Evolutionary conservation across 2,888 invertebrate species (phyloP), one percentile per base, ranked within the genome.

Genomic region (Archaeoteleia sp.): DNA sequence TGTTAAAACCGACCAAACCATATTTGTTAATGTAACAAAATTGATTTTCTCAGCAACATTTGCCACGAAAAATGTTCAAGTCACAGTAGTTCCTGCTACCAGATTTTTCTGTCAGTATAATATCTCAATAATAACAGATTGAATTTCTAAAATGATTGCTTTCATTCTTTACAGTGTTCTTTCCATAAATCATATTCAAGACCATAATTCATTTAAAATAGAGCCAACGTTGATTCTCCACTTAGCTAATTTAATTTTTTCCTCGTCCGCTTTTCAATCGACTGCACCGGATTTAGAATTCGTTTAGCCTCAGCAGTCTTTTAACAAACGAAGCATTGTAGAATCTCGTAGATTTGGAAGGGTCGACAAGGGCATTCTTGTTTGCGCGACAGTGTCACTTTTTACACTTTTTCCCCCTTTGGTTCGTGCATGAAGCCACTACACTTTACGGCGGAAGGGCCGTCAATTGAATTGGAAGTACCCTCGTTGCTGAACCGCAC

Each of bases 401-500:
- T 29, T 29, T 29, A 1, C 29, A 8, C 29, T 29, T 29, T 35
- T 35, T 14, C 14, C 8, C 7, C 39, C 7, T 34, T 43, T 25
- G 46, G 46, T 39, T 57, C 27, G 57, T 46, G 51, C 53, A 39
- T 17, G 49, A 49, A 37, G 34, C 43, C 37, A 30, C 35, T 30
- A 32, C 20, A 62, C 62, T 62, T 53, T 40, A 37, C 30, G 15
- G 45, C 37, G 45, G 46, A 48, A 62, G 62, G 54, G 46, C 40
- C 54, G 54, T 46, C 40, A 53, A 62, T 62, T 46, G 62, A 62
- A 62, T 62, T 48, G 53, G 10, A 46, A 62, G 62, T 48, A 48
- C 53, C 54, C 46, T 62, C 62, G 54, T 62, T 46, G 54, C 37
- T 30, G 43, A 53, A 40, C 39, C 40, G 54, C 46, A 20, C 62